Evolutionary conservation across 2,113 vertebrate species (phyloP).

Genomic region (Cyphomyrus discorhynchus): DNA sequence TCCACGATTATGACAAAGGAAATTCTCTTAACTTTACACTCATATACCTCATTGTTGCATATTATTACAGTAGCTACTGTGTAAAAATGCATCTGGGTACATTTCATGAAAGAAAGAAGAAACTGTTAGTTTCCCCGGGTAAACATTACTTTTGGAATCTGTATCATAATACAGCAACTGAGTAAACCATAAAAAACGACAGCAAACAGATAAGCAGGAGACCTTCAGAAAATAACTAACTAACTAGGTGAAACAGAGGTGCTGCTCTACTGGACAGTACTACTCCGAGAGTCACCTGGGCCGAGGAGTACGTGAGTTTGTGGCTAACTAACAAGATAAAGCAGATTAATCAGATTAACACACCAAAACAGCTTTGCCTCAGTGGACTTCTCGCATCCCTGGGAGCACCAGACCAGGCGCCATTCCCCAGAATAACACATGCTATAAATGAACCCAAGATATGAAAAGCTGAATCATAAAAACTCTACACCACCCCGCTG

Average conservation of each 20-base stretch:
- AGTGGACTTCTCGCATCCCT: not conserved
- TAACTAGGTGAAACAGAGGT: not conserved
- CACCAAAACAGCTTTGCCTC: not conserved
- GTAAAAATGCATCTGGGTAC: not conserved
- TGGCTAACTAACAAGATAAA: conserved; percentile 1
- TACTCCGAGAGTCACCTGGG: not conserved
- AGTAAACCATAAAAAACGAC: not conserved
- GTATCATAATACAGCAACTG: not conserved
- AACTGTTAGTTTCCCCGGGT: not conserved
- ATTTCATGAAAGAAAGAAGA: not conserved
- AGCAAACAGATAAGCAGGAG: not conserved
- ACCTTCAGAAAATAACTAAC: not conserved
- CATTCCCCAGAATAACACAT: not conserved
- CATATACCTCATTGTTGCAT: not conserved
- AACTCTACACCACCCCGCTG: not conserved
- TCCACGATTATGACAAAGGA: not conserved
- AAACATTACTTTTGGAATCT: not conserved
- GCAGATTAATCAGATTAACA: not conserved
- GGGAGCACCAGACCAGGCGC: not conserved
- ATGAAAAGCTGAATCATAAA: not conserved
- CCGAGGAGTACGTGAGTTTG: not conserved
- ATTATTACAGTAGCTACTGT: not conserved
- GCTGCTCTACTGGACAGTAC: not conserved
- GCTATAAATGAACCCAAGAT: not conserved
- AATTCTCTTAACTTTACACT: not conserved